These are phyloP conservation scores for Morus bassanus DNA, from an alignment of 2,797 vertebrate genomes.

Conservation along the genomic window DNA sequence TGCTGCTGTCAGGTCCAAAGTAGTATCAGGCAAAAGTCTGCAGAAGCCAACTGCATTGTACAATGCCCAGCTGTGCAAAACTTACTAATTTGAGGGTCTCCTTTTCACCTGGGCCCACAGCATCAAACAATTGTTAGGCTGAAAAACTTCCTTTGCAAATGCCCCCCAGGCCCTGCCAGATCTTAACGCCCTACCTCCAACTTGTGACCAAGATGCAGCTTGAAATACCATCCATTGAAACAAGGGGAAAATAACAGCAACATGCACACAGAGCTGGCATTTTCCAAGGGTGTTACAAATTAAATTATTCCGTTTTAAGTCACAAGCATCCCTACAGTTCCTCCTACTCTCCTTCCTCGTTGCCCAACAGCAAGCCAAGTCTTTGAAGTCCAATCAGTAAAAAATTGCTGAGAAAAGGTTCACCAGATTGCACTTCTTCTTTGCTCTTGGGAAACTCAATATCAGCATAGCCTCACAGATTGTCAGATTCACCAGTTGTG, in stretches of 20 bases:
- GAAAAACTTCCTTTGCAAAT: background rate
- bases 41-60: background rate
- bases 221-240: background rate
- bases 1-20: background rate
- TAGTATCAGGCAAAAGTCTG: background rate
- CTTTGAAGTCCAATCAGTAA: background rate
- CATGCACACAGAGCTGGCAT: accelerated
- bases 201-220: background rate
- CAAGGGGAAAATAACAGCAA: background rate
- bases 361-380: background rate
- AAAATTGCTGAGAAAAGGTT: background rate
- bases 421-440: background rate
- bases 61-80: background rate
- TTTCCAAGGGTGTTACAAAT: background rate
- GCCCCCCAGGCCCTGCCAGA: accelerated
- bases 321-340: background rate
- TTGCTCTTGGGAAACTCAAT: background rate
- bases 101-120: background rate
- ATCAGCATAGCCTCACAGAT: background rate
- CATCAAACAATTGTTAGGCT: background rate
- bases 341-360: background rate
- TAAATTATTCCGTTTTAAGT: background rate
- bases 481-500: background rate
- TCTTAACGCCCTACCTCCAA: background rate
- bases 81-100: background rate